Base-by-base conservation (phyloP, 2,797 vertebrate genomes). In the Cryptoprocta ferox region DNA sequence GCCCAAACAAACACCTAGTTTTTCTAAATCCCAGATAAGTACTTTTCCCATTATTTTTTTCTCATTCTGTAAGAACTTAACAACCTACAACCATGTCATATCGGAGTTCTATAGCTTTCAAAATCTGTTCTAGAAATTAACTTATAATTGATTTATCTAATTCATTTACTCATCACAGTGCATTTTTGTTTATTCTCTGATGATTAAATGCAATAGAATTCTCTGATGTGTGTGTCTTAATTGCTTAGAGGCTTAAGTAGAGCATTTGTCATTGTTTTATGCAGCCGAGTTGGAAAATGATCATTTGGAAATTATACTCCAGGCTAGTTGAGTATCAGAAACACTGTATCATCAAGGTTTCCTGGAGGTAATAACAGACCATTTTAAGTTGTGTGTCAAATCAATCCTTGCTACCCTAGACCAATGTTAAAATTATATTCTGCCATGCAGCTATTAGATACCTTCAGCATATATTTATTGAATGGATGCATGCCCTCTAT, bases 151-250 rank as follows among this genome's bases (percentile, higher is more conserved):
- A 95, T 95, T 97, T 94, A 95, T 95, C 80, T 92, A 95, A 70
- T 95, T 97, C 73, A 91, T 80, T 97, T 97, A 84, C 82, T 95
- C 92, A 96, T 95, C 76, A 65, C 61, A 83, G 88, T 91, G 13
- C 37, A 87, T 61, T 97, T 95, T 95, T 89, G 89, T 92, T 97
- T 93, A 93, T 95, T 97, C 85, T 76, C 78, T 95, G 80, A 76
- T 88, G 53, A 97, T 92, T 97, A 95, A 94, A 94, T 97, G 89
- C 61, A 97, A n/a, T 30, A 93, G 37, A 97, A 97, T 95, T 88
- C 73, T 96, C 78, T 65, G 73, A 71, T 32, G 18, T 75, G 3
- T 30, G 68, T 96, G 50, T 75, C 68, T 97, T 96, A 92, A 95
- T 97, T 97, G 71, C 65, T 89, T 56, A 71, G 76, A 42, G 48